A percentile compares a stretch with the other conserved stretches of the same genome.
These are phyloP conservation scores for Buceros bicornis DNA, from an alignment of 2,797 vertebrate genomes.

Conservation along the genomic window DNA sequence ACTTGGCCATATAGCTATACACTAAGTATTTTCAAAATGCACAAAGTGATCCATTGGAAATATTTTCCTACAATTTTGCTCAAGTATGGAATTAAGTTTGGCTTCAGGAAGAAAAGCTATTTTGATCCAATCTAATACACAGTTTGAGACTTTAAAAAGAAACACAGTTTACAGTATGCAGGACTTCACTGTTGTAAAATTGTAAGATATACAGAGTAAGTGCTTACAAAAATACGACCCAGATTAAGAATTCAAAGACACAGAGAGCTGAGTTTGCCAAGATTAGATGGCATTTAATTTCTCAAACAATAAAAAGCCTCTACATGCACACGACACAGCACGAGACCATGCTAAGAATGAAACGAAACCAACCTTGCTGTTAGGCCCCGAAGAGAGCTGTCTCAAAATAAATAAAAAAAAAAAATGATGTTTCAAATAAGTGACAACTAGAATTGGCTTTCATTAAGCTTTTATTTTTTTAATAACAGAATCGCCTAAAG, in stretches of 20 bases:
- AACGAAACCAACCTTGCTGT: constrained; percentile 55
- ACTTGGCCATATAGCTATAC: neutral
- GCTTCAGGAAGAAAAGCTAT: neutral
- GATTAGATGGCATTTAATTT: neutral
- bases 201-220: neutral
- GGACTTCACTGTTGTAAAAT: neutral
- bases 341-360: constrained; percentile 53
- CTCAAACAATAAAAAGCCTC: constrained; percentile 26
- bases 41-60: neutral
- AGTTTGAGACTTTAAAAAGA: neutral
- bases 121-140: neutral
- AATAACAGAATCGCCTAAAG: neutral
- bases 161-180: neutral
- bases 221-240: neutral
- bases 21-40: neutral
- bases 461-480: neutral
- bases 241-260: neutral
- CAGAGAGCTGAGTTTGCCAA: neutral
- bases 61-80: neutral
- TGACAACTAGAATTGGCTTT: neutral
- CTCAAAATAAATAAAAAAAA: constrained; percentile 42
- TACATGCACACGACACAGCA: constrained; percentile 53
- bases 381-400: constrained; percentile 41
- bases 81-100: neutral
- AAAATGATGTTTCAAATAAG: constrained; percentile 31